These are phyloP conservation scores for Gymnoscelis rufifasciata DNA, from an alignment of 2,888 invertebrate genomes.

Conservation along the genomic window DNA sequence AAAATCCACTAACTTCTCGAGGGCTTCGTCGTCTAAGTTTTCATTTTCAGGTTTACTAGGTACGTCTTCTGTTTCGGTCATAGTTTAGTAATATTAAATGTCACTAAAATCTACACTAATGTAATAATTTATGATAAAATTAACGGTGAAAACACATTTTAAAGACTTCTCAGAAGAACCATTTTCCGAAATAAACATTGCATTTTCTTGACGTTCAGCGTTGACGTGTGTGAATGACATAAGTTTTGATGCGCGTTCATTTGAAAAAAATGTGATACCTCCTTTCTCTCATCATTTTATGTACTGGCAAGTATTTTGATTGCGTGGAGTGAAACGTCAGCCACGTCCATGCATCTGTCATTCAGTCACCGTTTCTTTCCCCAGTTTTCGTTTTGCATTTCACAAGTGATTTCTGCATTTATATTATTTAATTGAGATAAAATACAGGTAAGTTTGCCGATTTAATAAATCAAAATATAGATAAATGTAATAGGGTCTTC, in stretches of 20 bases:
- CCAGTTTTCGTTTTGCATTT: constrained; percentile 26
- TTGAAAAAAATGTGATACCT: neutral
- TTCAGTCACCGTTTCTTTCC: constrained; percentile 42
- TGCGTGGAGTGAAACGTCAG: constrained; percentile 79
- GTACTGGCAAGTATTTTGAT: constrained; percentile 51
- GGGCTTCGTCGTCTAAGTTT: constrained; percentile 68
- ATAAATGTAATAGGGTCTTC: too few species aligned
- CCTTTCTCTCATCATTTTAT: neutral
- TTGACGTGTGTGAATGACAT: constrained; percentile 6
- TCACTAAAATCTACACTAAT: constrained; percentile 13
- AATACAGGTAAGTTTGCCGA: constrained; percentile 35
- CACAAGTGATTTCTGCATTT: constrained; percentile 26
- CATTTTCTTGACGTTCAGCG: constrained; percentile 34
- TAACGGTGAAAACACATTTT: constrained; percentile 41
- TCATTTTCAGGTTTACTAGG: constrained; percentile 63
- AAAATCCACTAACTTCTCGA: constrained; percentile 59
- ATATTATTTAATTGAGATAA: constrained; percentile 27
- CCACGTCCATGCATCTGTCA: constrained; percentile 68
- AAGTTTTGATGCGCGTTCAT: neutral
- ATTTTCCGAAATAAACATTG: constrained; percentile 48
- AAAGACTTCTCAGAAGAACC: constrained; percentile 29
- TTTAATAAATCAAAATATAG: constrained; percentile 3
- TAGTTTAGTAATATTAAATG: constrained; percentile 53
- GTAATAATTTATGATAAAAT: constrained; percentile 20
- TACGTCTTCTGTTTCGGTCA: constrained; percentile 72